Percentiles rank a stretch among this genome's conserved stretches.
Evolutionary conservation across 2,888 invertebrate species (phyloP).

Genomic region (Drosophila buzzatii): DNA sequence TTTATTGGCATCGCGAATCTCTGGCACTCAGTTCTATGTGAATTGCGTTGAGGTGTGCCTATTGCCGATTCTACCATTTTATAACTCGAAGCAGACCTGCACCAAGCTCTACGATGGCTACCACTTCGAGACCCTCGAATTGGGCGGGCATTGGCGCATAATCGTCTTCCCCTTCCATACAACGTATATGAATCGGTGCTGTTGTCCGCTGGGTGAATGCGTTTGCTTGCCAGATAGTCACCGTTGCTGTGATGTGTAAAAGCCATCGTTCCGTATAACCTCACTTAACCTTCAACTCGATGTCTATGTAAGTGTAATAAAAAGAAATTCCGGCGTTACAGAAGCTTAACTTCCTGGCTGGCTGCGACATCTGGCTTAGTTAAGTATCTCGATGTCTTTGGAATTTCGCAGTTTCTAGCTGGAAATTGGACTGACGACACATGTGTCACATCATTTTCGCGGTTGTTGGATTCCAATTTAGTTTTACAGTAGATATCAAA

Average conservation of each 20-base stretch:
- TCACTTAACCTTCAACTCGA: constrained; percentile 1
- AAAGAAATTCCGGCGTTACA: constrained; percentile 8
- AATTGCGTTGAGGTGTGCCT: constrained; percentile 76
- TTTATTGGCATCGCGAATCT: constrained; percentile 65
- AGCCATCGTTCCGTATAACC: neutral
- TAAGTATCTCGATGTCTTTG: constrained; percentile 10
- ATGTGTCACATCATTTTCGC: constrained; percentile 66
- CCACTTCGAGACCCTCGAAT: constrained; percentile 79
- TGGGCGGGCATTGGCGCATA: constrained; percentile 57
- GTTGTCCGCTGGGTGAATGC: constrained; percentile 50
- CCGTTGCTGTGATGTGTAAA: constrained; percentile 44
- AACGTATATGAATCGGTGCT: constrained; percentile 32
- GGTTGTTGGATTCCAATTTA: constrained; percentile 50
- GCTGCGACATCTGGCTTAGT: constrained; percentile 12
- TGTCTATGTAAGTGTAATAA: neutral
- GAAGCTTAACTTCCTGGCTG: constrained; percentile 31
- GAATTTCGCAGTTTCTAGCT: constrained; percentile 18
- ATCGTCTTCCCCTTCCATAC: constrained; percentile 77
- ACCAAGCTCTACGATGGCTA: constrained; percentile 67
- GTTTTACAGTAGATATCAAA: constrained; percentile 27
- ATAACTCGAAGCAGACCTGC: constrained; percentile 27
- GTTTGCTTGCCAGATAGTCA: constrained; percentile 19
- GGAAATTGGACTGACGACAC: constrained; percentile 57
- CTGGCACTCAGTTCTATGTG: constrained; percentile 69
- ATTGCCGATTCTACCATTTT: constrained; percentile 49